A percentile compares a stretch with the other conserved stretches of the same genome.
Evolutionary conservation across 2,888 invertebrate species (phyloP).

Genomic region (Folsomia manolachei): DNA sequence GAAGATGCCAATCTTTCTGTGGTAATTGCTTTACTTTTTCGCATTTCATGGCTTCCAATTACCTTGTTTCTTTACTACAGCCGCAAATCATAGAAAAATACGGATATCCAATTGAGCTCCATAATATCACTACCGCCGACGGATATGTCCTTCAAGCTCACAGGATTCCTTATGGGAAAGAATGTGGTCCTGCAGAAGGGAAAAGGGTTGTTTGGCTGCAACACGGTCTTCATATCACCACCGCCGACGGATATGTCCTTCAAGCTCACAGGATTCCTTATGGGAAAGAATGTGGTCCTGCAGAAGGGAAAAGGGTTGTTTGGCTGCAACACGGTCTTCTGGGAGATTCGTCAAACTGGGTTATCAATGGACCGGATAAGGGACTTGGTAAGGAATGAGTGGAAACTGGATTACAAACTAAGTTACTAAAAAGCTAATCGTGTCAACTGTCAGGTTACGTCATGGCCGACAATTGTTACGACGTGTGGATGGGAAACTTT

Average conservation of each 20-base stretch:
- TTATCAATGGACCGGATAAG: conserved; percentile 9
- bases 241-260: conserved; percentile 9
- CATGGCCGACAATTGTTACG: conserved; percentile 1
- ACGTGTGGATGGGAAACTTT: conserved; percentile 14
- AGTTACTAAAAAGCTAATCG: not conserved
- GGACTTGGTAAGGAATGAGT: not conserved
- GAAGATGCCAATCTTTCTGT: conserved; percentile 27
- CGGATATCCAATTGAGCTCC: conserved; percentile 43
- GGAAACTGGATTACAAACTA: no score
- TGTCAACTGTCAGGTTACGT: not conserved
- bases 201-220: conserved; percentile 15
- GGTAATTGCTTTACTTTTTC: conserved; percentile 10
- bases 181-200: conserved; percentile 25
- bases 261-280: conserved; percentile 38
- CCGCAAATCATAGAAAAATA: conserved; percentile 42
- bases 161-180: conserved; percentile 39
- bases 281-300: conserved; percentile 32
- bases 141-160: conserved; percentile 22
- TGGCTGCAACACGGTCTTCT: conserved; percentile 24
- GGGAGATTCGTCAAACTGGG: conserved; percentile 24
- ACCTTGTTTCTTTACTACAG: conserved; percentile 24
- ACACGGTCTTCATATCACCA: conserved; percentile 20
- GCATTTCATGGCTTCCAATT: not conserved
- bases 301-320: conserved; percentile 9
- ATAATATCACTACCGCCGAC: conserved; percentile 18